Evolutionary conservation across 2,113 vertebrate species (phyloP).

Genomic region (Scatophagus argus): DNA sequence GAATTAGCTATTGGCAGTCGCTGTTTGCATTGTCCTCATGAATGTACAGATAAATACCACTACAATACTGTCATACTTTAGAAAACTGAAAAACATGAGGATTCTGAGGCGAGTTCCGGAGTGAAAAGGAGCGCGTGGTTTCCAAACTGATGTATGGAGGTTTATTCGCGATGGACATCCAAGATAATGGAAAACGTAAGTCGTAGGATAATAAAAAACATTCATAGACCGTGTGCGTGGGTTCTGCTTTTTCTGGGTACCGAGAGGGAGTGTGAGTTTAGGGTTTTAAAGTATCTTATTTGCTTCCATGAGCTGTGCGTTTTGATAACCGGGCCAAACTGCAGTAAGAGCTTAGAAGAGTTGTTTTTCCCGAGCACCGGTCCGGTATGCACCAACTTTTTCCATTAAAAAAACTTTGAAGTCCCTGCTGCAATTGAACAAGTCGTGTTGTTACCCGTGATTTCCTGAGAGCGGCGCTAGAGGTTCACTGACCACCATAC

Average conservation of each 20-base stretch:
- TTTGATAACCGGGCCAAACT: background rate
- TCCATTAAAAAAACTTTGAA: too few species aligned
- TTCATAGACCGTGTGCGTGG: accelerated
- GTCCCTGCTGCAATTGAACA: background rate
- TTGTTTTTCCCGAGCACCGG: too few species aligned
- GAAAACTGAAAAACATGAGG: background rate
- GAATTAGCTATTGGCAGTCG: background rate
- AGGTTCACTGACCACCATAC: background rate
- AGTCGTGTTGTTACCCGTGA: background rate
- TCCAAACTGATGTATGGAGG: background rate
- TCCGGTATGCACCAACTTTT: too few species aligned
- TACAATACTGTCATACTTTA: accelerated
- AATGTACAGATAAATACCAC: accelerated
- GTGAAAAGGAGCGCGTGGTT: accelerated
- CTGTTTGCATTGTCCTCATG: accelerated
- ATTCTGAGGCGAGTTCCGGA: background rate
- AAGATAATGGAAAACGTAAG: background rate
- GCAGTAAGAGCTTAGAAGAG: too few species aligned
- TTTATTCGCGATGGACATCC: background rate
- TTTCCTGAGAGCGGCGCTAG: slow-evolving; percentile 42
- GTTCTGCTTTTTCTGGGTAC: background rate
- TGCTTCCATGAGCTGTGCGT: background rate
- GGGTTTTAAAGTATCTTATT: background rate
- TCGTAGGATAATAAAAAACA: too few species aligned
- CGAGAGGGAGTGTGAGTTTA: background rate